Conservation (phyloP, 2,797 vertebrate genomes). For the Sebastolobus alascanus region DNA sequence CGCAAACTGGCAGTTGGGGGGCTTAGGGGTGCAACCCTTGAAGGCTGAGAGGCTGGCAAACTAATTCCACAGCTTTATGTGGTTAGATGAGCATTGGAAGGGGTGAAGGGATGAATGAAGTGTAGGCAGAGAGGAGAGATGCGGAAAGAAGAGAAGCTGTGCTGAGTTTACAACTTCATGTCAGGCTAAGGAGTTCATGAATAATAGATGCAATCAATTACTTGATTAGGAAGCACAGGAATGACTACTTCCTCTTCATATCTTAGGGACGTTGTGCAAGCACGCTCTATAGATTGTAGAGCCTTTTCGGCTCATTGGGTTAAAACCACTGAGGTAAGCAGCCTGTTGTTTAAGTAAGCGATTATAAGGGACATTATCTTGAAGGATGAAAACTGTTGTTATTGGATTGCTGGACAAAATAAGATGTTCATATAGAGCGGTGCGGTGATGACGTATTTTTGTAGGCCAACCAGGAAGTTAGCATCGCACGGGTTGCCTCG, state of each 20-base stretch:
- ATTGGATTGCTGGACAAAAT: slow-evolving; percentile 16
- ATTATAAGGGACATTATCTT: slow-evolving; percentile 37
- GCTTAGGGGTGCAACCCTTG: slow-evolving; percentile 76
- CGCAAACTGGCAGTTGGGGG: slow-evolving; percentile 79
- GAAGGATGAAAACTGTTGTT: slow-evolving; percentile 42
- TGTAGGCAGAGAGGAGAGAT: slow-evolving; percentile 70
- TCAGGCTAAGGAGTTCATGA: slow-evolving; percentile 81
- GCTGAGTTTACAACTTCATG: slow-evolving; percentile 82
- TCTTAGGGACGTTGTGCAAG: slow-evolving; percentile 71
- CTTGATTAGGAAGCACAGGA: slow-evolving; percentile 81
- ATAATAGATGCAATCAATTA: slow-evolving; percentile 85
- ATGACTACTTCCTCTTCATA: slow-evolving; percentile 81
- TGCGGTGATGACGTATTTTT: too few relatives aligned
- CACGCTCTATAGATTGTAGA: slow-evolving; percentile 73
- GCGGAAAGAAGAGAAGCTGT: slow-evolving; percentile 71
- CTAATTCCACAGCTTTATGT: slow-evolving; percentile 80
- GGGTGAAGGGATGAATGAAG: slow-evolving; percentile 72
- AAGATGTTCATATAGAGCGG: not conserved
- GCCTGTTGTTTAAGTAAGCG: slow-evolving; percentile 44
- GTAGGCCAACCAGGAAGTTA: too few relatives aligned
- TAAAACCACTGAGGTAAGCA: slow-evolving; percentile 73
- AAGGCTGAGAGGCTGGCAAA: slow-evolving; percentile 77
- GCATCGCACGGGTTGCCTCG: too few relatives aligned
- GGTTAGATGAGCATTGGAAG: slow-evolving; percentile 75
- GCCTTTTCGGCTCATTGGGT: slow-evolving; percentile 72